Conservation (phyloP, 2,888 invertebrate species). For the Agapetus fuscipes region DNA sequence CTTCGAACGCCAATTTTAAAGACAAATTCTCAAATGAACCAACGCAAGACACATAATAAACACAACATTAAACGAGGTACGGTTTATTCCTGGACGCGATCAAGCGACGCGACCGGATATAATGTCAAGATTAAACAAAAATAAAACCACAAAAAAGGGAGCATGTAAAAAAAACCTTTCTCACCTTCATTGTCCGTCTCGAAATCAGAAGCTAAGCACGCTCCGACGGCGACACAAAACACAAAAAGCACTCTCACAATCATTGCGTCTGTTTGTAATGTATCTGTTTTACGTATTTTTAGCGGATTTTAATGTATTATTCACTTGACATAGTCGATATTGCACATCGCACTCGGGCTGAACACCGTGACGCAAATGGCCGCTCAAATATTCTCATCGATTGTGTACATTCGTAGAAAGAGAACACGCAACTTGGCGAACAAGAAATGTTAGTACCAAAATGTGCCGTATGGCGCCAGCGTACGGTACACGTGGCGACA, state of each 20-base stretch:
- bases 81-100: too few relatives aligned
- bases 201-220: constrained; percentile 39
- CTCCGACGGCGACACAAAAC: constrained; percentile 43
- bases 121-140: too few relatives aligned
- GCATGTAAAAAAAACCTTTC: constrained; percentile 9
- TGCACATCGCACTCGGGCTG: constrained; percentile 39
- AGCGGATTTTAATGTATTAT: constrained; percentile 40
- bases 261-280: constrained; percentile 38
- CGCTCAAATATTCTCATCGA: constrained; percentile 46
- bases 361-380: constrained; percentile 46
- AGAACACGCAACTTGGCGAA: too few relatives aligned
- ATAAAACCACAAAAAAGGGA: too few relatives aligned
- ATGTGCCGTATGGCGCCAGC: too few relatives aligned
- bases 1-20: too few relatives aligned
- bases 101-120: too few relatives aligned
- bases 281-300: constrained; percentile 38
- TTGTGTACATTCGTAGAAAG: constrained; percentile 28
- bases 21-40: too few relatives aligned
- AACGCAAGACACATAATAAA: too few relatives aligned
- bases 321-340: constrained; percentile 36
- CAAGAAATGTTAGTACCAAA: too few relatives aligned
- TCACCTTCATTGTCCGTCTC: constrained; percentile 47
- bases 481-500: too few relatives aligned
- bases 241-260: constrained; percentile 46
- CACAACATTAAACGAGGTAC: too few relatives aligned